Base-by-base conservation (phyloP, 2,888 invertebrate species). In the Acronicta alni region DNA sequence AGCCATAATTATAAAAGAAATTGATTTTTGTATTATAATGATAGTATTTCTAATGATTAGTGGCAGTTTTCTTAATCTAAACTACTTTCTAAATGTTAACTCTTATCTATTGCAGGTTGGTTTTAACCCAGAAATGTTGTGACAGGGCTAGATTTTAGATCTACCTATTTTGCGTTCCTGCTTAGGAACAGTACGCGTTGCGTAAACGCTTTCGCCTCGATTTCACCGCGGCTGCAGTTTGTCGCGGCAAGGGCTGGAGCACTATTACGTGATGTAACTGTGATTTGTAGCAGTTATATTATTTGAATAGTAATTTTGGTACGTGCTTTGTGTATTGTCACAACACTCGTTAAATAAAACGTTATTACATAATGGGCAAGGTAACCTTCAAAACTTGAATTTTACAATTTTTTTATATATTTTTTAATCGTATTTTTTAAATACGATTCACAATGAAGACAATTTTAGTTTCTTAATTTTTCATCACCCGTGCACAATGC, bases 131-230 rank as follows among this genome's bases (percentile, higher is more conserved):
- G 63, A 60, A 61, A 67, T 37, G 54, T 55, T 47, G 55, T 30
- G 56, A 61, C 54, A 63, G 46, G 54, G 53, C 53, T 46, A 63
- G 68, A 54, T 62, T 61, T 71, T 44, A 68, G 58, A 69, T 71
- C 66, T 63, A 51, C 55, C 44, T 58, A 1, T 10, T 30, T 51
- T 56, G 61, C 75, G 66, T 83, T 80, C 78, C 81, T 80, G 77
- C 57, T 75, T 77, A 75, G 74, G 66, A 78, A 74, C 70, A 69
- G 67, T 62, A 30, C 47, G 44, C 51, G 72, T 88, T 89, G 83
- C 83, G 78, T 79, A 87, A 87, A 70, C 72, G 75, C 88, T 89
- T 87, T 88, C 88, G 81, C 84, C 67, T 57, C 72, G 84, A 84
- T 88, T 87, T 86, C 84, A 83, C 77, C 59, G 62, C 58, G 57